Conservation (phyloP, 2,888 invertebrate species). For the Ephialtes manifestator region DNA sequence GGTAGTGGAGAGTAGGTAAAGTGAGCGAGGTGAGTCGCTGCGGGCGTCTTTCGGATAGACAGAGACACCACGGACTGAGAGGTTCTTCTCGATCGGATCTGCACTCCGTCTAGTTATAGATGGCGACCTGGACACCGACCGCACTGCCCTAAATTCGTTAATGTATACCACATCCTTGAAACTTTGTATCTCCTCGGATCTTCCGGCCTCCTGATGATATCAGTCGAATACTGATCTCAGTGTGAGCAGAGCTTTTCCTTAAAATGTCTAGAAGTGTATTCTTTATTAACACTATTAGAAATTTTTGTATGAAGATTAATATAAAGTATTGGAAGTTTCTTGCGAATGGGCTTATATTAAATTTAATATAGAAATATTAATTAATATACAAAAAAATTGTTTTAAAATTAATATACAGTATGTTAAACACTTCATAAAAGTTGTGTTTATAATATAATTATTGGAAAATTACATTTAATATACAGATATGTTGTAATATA, state of each 20-base stretch:
- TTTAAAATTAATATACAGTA: too few relatives aligned
- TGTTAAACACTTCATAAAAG: too few relatives aligned
- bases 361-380: too few relatives aligned
- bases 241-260: neutral
- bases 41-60: neutral
- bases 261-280: too few relatives aligned
- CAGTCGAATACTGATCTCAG: neutral
- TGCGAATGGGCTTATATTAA: too few relatives aligned
- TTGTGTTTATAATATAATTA: too few relatives aligned
- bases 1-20: neutral
- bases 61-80: conserved; percentile 13
- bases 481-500: too few relatives aligned
- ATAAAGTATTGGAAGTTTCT: too few relatives aligned
- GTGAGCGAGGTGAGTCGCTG: neutral
- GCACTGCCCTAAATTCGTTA: conserved; percentile 46
- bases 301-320: too few relatives aligned
- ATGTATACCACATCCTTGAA: conserved; percentile 13
- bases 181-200: conserved; percentile 20
- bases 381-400: too few relatives aligned
- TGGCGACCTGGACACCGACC: conserved; percentile 20
- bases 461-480: too few relatives aligned
- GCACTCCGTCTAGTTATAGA: neutral
- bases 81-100: conserved; percentile 13
- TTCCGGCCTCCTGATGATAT: neutral
- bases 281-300: too few relatives aligned